Conservation (phyloP, 2,113 vertebrate species). For the Erythrolamprus reginae region DNA sequence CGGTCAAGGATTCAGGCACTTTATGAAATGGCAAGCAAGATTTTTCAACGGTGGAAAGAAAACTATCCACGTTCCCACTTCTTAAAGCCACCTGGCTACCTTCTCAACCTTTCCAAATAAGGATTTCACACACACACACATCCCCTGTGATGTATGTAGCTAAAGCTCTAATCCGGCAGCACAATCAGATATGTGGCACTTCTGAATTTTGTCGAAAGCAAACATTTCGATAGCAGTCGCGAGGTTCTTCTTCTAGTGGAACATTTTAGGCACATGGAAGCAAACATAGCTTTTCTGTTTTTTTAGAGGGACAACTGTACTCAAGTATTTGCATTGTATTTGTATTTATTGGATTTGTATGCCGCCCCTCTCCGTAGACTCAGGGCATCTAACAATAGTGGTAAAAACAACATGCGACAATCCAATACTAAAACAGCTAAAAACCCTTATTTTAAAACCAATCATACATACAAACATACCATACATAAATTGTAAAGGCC, state of each 20-base stretch:
- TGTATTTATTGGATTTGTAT: no score
- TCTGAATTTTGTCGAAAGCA: not conserved
- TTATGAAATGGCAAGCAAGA: not conserved
- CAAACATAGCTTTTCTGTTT: not conserved
- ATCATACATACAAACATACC: no score
- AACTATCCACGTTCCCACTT: not conserved
- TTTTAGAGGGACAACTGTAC: not conserved
- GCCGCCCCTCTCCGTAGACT: no score
- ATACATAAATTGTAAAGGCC: no score
- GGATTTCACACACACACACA: rapidly evolving
- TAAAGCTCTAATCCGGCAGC: not conserved
- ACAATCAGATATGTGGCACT: not conserved
- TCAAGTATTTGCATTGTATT: no score
- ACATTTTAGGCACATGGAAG: not conserved
- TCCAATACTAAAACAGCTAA: no score
- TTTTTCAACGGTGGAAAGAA: not conserved
- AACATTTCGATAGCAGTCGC: not conserved
- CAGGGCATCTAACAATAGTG: no score
- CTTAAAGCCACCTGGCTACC: not conserved
- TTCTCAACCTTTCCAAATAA: not conserved
- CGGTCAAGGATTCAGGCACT: not conserved
- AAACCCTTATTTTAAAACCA: no score
- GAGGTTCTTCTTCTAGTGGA: not conserved
- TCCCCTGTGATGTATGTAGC: not conserved
- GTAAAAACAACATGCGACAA: no score